These are phyloP conservation scores for Drosophila cardini DNA, from an alignment of 1,140 invertebrate genomes.

Conservation along the genomic window DNA sequence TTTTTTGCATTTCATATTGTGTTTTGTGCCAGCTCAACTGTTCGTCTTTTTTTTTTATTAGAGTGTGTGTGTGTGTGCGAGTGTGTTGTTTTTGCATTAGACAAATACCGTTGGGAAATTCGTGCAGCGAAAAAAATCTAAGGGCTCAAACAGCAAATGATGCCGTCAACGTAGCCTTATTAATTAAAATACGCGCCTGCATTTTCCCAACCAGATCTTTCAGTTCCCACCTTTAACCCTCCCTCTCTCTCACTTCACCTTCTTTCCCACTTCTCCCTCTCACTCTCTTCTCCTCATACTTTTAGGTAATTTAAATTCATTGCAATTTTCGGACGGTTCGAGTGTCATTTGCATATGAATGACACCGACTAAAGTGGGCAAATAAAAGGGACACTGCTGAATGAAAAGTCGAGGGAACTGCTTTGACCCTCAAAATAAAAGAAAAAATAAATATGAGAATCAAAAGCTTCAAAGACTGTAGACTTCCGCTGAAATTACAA, in stretches of 20 bases:
- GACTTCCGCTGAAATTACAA: neutral
- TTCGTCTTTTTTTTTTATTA: slow-evolving; percentile 24
- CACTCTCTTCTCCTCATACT: slow-evolving; percentile 20
- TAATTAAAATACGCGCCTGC: slow-evolving; percentile 74
- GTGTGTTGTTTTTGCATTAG: slow-evolving; percentile 75
- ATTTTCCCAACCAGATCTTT: slow-evolving; percentile 32
- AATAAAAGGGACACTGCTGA: slow-evolving; percentile 9
- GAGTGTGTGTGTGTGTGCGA: slow-evolving; percentile 27
- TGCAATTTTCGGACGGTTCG: slow-evolving; percentile 55
- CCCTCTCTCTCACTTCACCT: neutral
- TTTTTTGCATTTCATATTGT: neutral
- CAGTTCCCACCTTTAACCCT: neutral
- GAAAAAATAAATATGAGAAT: slow-evolving; percentile 43
- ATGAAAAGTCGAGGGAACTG: slow-evolving; percentile 4
- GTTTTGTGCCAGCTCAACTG: slow-evolving; percentile 22
- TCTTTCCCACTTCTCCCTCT: neutral
- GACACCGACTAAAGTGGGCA: slow-evolving; percentile 6
- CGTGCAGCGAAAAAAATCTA: slow-evolving; percentile 63
- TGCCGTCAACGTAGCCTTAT: slow-evolving; percentile 71
- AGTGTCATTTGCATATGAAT: slow-evolving; percentile 72
- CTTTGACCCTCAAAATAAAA: slow-evolving; percentile 31
- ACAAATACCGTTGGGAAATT: slow-evolving; percentile 77
- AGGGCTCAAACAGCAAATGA: slow-evolving; percentile 74
- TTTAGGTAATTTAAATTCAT: slow-evolving; percentile 72
- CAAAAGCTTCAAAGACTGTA: slow-evolving; percentile 1